Evolutionary conservation across 1,140 invertebrate species (phyloP), one percentile per base, ranked within the genome.

Genomic region (Ips typographus): DNA sequence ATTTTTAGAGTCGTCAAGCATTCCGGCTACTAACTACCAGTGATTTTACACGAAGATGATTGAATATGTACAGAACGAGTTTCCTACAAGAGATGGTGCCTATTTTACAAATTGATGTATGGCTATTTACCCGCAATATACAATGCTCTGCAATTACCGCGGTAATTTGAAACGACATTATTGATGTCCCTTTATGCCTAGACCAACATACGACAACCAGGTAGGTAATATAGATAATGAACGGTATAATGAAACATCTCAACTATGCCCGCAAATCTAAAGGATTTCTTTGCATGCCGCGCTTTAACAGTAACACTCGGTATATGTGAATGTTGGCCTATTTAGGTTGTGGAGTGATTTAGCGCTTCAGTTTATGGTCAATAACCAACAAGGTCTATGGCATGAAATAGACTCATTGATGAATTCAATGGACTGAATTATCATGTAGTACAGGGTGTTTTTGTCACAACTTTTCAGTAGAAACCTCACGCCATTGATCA

Each of bases 41-140:
- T 47, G 59, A 61, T 61, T 61, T 61, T 61, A 61, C 59, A 61
- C 59, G 59, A 8, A 61, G 43, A 61, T 61, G 59, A 61, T 61
- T 61, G 59, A 61, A 61, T 59, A 59, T 58, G 22, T 41, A 61
- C 59, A 40, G 59, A 61, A 61, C 59, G 59, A 47, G 59, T 61
- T 61, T 39, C 59, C 59, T 47, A 43, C 8, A 37, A 38, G 59
- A 47, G 59, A 49, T 61, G 43, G 42, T 61, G 47, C 59, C 59
- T 61, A 61, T 61, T 61, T 61, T 61, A 49, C 59, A 61, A 61
- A 61, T 61, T 61, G 59, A 61, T 49, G 22, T 61, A 61, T 61
- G 22, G 59, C 59, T 47, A 61, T 47, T 61, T 61, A 49, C 59
- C 43, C 8, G 59, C 59, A 47, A 61, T 61, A 61, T 61, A 49